Percentiles rank a stretch among this genome's conserved stretches.
These are phyloP conservation scores for Nomada fabriciana DNA, from an alignment of 2,888 invertebrate genomes.

Conservation along the genomic window DNA sequence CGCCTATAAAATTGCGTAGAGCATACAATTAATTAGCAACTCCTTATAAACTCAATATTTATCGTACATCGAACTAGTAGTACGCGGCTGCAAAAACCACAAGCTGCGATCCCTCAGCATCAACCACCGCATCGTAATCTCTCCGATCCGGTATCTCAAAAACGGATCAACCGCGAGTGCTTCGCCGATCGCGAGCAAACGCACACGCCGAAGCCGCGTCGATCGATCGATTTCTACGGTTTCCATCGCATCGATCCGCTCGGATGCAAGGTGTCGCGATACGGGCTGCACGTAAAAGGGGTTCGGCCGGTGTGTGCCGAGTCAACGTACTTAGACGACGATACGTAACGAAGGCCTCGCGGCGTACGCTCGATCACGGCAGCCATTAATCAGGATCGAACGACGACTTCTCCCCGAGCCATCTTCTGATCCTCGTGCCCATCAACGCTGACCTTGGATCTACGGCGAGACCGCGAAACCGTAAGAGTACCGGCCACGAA, in stretches of 20 bases:
- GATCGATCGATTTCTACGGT: conserved; percentile 10
- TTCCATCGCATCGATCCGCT: conserved; percentile 1
- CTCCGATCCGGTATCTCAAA: background rate
- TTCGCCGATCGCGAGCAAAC: background rate
- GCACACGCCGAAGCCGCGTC: background rate
- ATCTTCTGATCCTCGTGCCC: conserved; percentile 57
- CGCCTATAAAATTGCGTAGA: too few relatives aligned
- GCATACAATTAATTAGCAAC: too few relatives aligned
- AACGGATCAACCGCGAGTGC: background rate
- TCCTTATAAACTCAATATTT: too few relatives aligned
- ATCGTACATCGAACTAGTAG: too few relatives aligned
- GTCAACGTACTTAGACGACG: conserved; percentile 60
- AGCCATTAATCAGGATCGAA: conserved; percentile 72
- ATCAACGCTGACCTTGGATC: conserved; percentile 70
- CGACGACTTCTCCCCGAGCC: conserved; percentile 65
- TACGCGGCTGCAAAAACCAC: too few relatives aligned
- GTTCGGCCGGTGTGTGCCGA: conserved; percentile 23
- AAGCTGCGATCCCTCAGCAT: too few relatives aligned
- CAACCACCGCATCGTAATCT: background rate
- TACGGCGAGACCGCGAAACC: conserved; percentile 62
- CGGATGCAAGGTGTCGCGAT: conserved; percentile 39
- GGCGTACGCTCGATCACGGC: conserved; percentile 59
- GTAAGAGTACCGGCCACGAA: conserved; percentile 50
- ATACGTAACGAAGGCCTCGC: conserved; percentile 46
- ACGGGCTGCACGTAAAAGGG: conserved; percentile 14